These are phyloP conservation scores for Casuarius casuarius DNA, from an alignment of 2,113 vertebrate genomes.

Conservation along the genomic window DNA sequence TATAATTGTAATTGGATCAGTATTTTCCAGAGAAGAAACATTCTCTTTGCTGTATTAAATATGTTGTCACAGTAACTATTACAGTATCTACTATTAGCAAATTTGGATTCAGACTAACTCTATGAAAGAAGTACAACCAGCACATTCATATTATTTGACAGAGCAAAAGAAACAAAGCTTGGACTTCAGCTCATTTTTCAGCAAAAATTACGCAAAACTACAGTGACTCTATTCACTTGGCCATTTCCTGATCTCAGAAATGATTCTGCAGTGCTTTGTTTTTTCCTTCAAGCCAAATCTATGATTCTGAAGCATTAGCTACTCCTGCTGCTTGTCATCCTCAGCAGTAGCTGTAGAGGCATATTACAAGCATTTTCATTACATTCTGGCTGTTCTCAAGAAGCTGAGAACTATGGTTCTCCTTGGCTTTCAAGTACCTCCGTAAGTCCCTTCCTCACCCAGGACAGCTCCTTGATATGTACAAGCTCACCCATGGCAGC, in stretches of 20 bases:
- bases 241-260: neutral
- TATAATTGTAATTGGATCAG: neutral
- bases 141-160: neutral
- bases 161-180: neutral
- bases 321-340: neutral
- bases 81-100: neutral
- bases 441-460: neutral
- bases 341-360: neutral
- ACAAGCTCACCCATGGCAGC: accelerated
- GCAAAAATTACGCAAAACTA: neutral
- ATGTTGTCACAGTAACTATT: neutral
- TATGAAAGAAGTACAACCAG: neutral
- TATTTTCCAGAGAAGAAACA: neutral
- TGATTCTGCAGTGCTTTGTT: neutral
- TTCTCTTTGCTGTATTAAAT: neutral
- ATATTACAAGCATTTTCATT: neutral
- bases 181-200: neutral
- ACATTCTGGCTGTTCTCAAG: neutral
- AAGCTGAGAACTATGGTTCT: neutral
- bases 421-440: neutral
- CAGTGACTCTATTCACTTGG: neutral
- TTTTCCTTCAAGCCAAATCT: neutral
- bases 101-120: neutral
- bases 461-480: neutral
- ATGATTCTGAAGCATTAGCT: neutral